Conservation (phyloP, 2,888 invertebrate genomes). For the Spodoptera littoralis region DNA sequence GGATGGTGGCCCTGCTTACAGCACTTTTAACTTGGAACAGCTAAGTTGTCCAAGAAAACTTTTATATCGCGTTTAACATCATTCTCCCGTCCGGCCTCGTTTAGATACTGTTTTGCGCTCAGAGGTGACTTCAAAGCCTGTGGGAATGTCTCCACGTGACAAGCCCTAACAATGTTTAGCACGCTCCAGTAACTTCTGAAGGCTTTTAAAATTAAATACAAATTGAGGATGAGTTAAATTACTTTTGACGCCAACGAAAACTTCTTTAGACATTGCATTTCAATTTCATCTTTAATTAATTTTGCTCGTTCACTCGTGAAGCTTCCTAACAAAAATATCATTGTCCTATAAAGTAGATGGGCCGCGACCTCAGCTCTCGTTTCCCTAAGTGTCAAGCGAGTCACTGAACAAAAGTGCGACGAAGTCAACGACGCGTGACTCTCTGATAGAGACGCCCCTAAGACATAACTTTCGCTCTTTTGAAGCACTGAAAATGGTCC, state of each 20-base stretch:
- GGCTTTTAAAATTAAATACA: constrained; percentile 16
- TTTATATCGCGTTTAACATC: constrained; percentile 62
- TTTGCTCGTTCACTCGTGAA: constrained; percentile 29
- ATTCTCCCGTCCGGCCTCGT: constrained; percentile 53
- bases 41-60: constrained; percentile 64
- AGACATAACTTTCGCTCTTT: constrained; percentile 52
- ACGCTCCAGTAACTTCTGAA: constrained; percentile 9
- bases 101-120: constrained; percentile 51
- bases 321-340: constrained; percentile 47
- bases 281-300: constrained; percentile 34
- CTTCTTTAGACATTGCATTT: constrained; percentile 21
- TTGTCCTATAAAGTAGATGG: constrained; percentile 60
- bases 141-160: constrained; percentile 32
- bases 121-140: constrained; percentile 19
- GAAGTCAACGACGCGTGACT: constrained; percentile 75
- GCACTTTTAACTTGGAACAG: constrained; percentile 70
- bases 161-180: constrained; percentile 21
- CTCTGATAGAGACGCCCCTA: constrained; percentile 67
- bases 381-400: constrained; percentile 62
- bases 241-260: constrained; percentile 19
- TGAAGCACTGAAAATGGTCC: constrained; percentile 47
- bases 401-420: constrained; percentile 68
- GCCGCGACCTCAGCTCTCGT: constrained; percentile 50
- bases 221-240: constrained; percentile 13
- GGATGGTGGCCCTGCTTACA: constrained; percentile 71